Evolutionary conservation across 92 coral and sea anemone genomes (phyloP).

Genomic region (Heteractis magnifica): DNA sequence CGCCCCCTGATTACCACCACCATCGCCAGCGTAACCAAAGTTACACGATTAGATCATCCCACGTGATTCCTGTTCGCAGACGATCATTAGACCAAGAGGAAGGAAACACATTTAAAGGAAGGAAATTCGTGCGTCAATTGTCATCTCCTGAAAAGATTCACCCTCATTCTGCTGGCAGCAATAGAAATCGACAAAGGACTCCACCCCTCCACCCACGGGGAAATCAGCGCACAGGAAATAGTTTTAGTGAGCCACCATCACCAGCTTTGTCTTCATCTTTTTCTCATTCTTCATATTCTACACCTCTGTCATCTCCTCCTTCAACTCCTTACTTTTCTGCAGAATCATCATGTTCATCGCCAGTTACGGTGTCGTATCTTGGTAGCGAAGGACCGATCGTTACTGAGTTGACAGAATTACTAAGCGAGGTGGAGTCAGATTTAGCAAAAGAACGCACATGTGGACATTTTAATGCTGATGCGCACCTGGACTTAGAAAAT

Average conservation of each 20-base stretch:
- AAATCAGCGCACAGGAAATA: conserved; percentile 40
- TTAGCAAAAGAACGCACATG: conserved; percentile 55
- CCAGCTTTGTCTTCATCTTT: conserved; percentile 72
- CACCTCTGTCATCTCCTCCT: conserved; percentile 79
- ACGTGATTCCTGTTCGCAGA: conserved; percentile 55
- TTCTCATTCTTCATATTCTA: conserved; percentile 76
- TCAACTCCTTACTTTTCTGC: conserved; percentile 68
- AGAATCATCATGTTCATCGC: conserved; percentile 70
- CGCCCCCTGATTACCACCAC: conserved; percentile 46
- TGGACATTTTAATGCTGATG: conserved; percentile 25
- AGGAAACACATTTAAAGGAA: conserved; percentile 41
- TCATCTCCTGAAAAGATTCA: conserved; percentile 50
- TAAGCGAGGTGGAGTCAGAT: conserved; percentile 70
- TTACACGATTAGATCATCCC: conserved; percentile 27
- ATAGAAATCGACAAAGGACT: conserved; percentile 37
- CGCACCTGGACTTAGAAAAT: conserved; percentile 32
- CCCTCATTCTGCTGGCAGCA: conserved; percentile 13
- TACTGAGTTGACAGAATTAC: conserved; percentile 63
- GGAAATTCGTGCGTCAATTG: conserved; percentile 40
- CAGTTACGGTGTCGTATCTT: conserved; percentile 65
- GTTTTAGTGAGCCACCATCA: conserved; percentile 63
- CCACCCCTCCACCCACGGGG: conserved; percentile 50
- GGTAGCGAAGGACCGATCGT: conserved; percentile 59
- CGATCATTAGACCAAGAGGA: conserved; percentile 53
- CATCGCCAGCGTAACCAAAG: conserved; percentile 37